Evolutionary conservation across 1,140 invertebrate genomes (phyloP), one percentile per base, ranked within the genome.

Genomic region (Ganaspis sp.): DNA sequence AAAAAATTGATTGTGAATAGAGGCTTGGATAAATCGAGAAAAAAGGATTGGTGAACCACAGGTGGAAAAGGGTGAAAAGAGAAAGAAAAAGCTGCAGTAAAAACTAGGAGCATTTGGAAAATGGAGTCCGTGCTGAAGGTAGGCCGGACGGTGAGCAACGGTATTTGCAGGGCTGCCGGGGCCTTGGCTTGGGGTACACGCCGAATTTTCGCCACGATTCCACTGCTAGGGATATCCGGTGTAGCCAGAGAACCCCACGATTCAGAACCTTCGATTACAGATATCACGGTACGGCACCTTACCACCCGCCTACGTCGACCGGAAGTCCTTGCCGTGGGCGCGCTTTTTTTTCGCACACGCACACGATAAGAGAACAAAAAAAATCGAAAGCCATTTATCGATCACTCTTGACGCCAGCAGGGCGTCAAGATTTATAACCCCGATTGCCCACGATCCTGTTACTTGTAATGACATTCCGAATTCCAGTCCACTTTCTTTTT

Each of bases 41-140:
- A 72, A 40, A 45, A 12, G n/a, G 69, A 19, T 12, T 38, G 71
- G 9, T 38, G 38, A 37, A 38, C 9, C 45, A 23, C 17, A 23
- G 23, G 29, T 40, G 58, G 53, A 49, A 29, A 6, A 70, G 38
- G 45, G 17, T 1, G 8, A 21, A 21, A 21, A 73, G 29, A 54
- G 9, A 74, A 37, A 34, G 21, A 69, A 23, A 54, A 34, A 77
- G n/a, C 73, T 42, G 58, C 38, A 76, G 72, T 34, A 76, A 64
- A 64, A 26, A 15, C 23, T 34, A 1, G 21, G 54, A 75, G 49
- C 49, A 37, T 34, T 64, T 64, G 21, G 19, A 70, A 77, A 69
- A 91, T 91, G 90, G 90, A 91, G 79, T 88, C 90, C 23, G 81
- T 90, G 77, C 79, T 87, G 78, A 90, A 86, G 80, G 87, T 87